A percentile compares a stretch with the other conserved stretches of the same genome.
Evolutionary conservation across 2,797 vertebrate genomes (phyloP).

Genomic region (Hyperoplus lanceolatus): DNA sequence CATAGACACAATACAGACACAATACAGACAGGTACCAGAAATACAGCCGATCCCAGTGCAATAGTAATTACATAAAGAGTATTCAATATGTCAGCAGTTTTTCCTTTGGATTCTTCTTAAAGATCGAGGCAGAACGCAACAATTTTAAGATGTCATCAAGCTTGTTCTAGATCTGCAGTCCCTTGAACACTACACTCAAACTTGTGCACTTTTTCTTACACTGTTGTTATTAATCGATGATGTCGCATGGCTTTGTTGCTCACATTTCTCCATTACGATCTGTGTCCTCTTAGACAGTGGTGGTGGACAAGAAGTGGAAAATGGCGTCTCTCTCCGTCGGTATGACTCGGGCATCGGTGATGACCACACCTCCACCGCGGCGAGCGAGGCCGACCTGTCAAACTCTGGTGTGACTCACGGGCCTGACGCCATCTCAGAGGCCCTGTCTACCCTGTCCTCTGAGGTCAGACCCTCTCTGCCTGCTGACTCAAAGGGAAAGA

Average conservation of each 20-base stretch:
- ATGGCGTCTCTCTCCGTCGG: slow-evolving; percentile 80
- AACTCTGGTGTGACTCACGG: slow-evolving; percentile 80
- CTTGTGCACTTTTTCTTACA: no score
- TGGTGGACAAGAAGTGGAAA: slow-evolving; percentile 83
- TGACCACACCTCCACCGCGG: slow-evolving; percentile 80
- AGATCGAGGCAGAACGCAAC: no score
- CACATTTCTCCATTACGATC: not conserved
- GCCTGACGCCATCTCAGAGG: slow-evolving; percentile 94
- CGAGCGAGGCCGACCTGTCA: slow-evolving; percentile 59
- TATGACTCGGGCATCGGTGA: slow-evolving; percentile 90
- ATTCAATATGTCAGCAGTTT: no score
- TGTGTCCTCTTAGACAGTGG: slow-evolving; percentile 56
- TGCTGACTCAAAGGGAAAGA: slow-evolving; percentile 89
- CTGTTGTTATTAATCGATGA: not conserved
- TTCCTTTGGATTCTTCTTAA: no score
- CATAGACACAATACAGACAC: no score
- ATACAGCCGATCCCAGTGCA: no score
- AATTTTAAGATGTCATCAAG: no score
- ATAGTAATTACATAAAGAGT: no score
- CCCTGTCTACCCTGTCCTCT: slow-evolving; percentile 91
- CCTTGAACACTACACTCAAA: no score
- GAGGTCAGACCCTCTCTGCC: slow-evolving; percentile 88
- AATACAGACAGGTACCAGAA: no score
- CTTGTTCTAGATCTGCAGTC: no score
- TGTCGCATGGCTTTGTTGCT: not conserved